A percentile compares a stretch with the other conserved stretches of the same genome.
Conservation (phyloP, 2,888 invertebrate species). For the Cenopis cana region DNA sequence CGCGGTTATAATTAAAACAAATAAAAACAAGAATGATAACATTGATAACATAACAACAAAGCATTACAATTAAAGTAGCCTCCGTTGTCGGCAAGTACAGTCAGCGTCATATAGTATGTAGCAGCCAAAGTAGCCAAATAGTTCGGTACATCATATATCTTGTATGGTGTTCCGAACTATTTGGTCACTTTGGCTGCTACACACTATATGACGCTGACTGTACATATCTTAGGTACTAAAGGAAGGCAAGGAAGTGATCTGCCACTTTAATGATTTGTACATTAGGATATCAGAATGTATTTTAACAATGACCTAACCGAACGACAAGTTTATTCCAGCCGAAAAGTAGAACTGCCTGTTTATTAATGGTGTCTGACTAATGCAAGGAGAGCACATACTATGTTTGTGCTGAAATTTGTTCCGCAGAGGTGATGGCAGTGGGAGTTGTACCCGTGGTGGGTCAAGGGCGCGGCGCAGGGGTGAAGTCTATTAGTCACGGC, state of each 20-base stretch:
- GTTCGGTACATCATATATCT: too few species aligned
- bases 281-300: not conserved
- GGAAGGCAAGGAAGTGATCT: too few species aligned
- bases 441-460: conserved; percentile 34
- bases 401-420: conserved; percentile 4
- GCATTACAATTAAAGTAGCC: not conserved
- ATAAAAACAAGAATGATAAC: not conserved
- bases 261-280: too few species aligned
- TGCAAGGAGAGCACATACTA: not conserved
- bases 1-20: not conserved
- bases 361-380: not conserved
- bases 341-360: not conserved
- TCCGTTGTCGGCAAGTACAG: not conserved
- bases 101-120: too few species aligned
- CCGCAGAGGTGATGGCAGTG: conserved; percentile 31
- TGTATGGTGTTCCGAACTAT: too few species aligned
- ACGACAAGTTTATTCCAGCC: not conserved
- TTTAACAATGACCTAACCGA: too few species aligned
- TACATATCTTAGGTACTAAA: too few species aligned
- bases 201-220: too few species aligned
- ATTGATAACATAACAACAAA: not conserved
- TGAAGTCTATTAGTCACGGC: conserved; percentile 43
- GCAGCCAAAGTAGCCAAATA: too few species aligned
- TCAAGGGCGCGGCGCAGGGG: conserved; percentile 45
- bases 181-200: too few species aligned